Conservation (phyloP, 92 coral and sea anemone species). For the Metridium senile region DNA sequence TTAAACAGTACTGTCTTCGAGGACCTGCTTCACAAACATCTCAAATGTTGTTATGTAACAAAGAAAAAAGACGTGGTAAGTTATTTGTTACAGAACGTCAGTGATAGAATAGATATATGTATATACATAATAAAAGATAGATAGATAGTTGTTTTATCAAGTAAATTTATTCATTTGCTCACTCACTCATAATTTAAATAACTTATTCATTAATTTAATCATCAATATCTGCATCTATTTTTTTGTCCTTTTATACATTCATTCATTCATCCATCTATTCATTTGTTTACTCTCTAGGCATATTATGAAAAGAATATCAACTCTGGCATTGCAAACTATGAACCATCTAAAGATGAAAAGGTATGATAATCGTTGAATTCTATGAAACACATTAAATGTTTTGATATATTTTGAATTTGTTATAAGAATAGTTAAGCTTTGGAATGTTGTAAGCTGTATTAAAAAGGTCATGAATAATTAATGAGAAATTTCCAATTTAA, state of each 20-base stretch:
- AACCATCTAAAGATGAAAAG: constrained; percentile 70
- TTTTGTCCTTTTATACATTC: not conserved
- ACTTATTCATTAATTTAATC: not conserved
- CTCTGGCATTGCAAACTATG: constrained; percentile 71
- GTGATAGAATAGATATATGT: too few relatives aligned
- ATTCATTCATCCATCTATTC: not conserved
- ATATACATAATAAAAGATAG: too few relatives aligned
- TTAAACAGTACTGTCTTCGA: constrained; percentile 84
- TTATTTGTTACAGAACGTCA: too few relatives aligned
- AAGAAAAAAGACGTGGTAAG: constrained; percentile 90
- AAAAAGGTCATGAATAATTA: too few relatives aligned
- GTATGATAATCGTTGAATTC: constrained; percentile 20
- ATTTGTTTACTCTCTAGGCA: constrained; percentile 37
- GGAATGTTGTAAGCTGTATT: too few relatives aligned
- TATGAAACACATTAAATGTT: too few relatives aligned
- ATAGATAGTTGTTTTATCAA: too few relatives aligned
- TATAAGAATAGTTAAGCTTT: too few relatives aligned
- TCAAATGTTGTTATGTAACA: constrained; percentile 84
- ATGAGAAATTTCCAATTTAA: too few relatives aligned
- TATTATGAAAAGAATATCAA: constrained; percentile 85
- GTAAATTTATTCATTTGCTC: not conserved
- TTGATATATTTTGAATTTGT: too few relatives aligned
- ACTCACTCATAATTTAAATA: not conserved
- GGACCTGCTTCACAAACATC: constrained; percentile 86
- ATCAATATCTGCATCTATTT: not conserved